Evolutionary conservation across 2,888 invertebrate species (phyloP).

Genomic region (Thecocarcelia acutangulata): DNA sequence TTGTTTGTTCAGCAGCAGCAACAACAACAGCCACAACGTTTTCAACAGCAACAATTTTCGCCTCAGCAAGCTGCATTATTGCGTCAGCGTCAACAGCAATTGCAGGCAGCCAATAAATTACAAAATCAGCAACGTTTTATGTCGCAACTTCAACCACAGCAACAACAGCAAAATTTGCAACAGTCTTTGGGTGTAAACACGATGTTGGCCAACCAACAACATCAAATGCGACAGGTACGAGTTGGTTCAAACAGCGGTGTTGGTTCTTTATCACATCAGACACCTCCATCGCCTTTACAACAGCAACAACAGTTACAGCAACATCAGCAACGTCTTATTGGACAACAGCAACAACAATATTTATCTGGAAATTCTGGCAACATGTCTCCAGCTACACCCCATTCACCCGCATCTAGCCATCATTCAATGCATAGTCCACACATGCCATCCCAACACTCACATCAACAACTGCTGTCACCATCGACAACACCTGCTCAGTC

Average conservation of each 20-base stretch:
- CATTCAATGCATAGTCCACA: constrained; percentile 79
- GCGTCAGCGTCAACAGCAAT: constrained; percentile 72
- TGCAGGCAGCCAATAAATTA: constrained; percentile 55
- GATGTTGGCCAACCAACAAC: constrained; percentile 68
- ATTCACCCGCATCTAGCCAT: constrained; percentile 78
- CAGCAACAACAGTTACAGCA: constrained; percentile 73
- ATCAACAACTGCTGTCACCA: constrained; percentile 74
- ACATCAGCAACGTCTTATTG: constrained; percentile 70
- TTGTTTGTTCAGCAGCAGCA: constrained; percentile 74
- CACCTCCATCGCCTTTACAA: constrained; percentile 69
- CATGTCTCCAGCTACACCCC: constrained; percentile 74
- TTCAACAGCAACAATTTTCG: constrained; percentile 74
- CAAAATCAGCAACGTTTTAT: constrained; percentile 66
- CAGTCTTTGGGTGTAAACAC: constrained; percentile 76
- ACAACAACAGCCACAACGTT: constrained; percentile 66
- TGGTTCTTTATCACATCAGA: constrained; percentile 48
- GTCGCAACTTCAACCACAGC: constrained; percentile 75
- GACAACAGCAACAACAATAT: constrained; percentile 58
- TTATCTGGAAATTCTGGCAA: constrained; percentile 54
- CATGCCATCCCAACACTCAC: constrained; percentile 74
- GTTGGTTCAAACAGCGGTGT: constrained; percentile 50
- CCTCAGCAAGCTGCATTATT: constrained; percentile 70
- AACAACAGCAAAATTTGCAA: constrained; percentile 80
- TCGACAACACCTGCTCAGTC: constrained; percentile 73
- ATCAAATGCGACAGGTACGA: constrained; percentile 75